Percentiles rank a stretch among this genome's conserved stretches.
These are phyloP conservation scores for Emydura subglobosa DNA, from an alignment of 2,113 vertebrate genomes.

Conservation along the genomic window DNA sequence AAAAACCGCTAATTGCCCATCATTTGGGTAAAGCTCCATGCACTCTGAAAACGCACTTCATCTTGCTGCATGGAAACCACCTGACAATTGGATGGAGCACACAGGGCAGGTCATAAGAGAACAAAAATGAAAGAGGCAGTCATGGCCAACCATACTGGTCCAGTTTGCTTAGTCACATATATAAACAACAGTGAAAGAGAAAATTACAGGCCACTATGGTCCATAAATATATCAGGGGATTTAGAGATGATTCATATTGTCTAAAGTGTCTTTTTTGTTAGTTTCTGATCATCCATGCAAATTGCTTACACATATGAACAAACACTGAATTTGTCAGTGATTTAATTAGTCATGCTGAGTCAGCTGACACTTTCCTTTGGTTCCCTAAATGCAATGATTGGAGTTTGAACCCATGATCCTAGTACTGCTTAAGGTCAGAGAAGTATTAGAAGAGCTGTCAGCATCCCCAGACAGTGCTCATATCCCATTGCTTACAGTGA, in stretches of 20 bases:
- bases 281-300: background rate
- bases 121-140: no score
- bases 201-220: background rate
- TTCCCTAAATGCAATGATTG: background rate
- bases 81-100: background rate
- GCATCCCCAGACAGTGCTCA: background rate
- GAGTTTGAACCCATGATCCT: background rate
- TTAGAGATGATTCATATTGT: background rate
- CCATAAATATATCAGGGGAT: background rate
- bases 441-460: background rate
- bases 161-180: background rate
- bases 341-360: background rate
- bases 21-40: background rate
- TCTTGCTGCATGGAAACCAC: background rate
- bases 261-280: background rate
- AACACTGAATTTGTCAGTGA: background rate
- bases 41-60: background rate
- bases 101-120: background rate
- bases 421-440: background rate
- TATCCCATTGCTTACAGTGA: background rate
- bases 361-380: background rate
- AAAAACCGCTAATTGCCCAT: background rate
- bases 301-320: background rate
- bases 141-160: background rate
- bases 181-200: background rate